Base-by-base conservation (phyloP, 2,113 vertebrate species). In the Podiceps cristatus region DNA sequence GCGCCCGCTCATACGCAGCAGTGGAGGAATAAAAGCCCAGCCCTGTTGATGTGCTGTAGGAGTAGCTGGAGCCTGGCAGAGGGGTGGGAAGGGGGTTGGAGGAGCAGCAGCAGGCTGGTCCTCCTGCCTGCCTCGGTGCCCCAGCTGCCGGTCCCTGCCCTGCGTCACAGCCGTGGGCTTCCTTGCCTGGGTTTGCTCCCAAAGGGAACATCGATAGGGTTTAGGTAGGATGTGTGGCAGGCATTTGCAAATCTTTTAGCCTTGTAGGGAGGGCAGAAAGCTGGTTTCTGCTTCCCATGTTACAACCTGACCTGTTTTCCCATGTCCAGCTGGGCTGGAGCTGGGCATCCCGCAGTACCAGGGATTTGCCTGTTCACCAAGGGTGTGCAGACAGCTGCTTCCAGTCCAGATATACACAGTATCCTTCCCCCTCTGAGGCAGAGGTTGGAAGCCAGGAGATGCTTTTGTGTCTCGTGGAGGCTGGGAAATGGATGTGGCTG, bases 101-200 rank as follows among this genome's bases (percentile, higher is more conserved):
- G 75, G 29, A 74, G n/a, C 28, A 42, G 52, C 35, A 66, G 50
- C 28, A 67, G 47, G 13, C 64, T 69, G 64, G 19, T 42, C 2
- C 24, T 71, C 10, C n/a, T 90, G 55, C 37, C 42, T 85, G 37
- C 7, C 3, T 20, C 8, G 33, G 7, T 62, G 44, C 3, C 3
- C 49, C 66, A 75, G 64, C 64, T 24, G 49, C 67, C 0, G 0
- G 13, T 37, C 53, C 19, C 7, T 89, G 52, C 47, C 47, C 31
- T 33, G 13, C 15, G 5, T 67, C 35, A 23, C 2, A 1, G 27
- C 56, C 1, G 0, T 33, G 18, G 62, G 14, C 56, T 90, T 67
- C 31, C 25, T 88, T 0, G 0, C 28, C 24, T 0, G 0, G 3
- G 27, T 83, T 49, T 67, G 20, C 13, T 68, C 37, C 60, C 50